phyloP scores from a whole-genome alignment of 37 sponge, comb jelly and placozoan genomes.

The Ianthella basta region DNA sequence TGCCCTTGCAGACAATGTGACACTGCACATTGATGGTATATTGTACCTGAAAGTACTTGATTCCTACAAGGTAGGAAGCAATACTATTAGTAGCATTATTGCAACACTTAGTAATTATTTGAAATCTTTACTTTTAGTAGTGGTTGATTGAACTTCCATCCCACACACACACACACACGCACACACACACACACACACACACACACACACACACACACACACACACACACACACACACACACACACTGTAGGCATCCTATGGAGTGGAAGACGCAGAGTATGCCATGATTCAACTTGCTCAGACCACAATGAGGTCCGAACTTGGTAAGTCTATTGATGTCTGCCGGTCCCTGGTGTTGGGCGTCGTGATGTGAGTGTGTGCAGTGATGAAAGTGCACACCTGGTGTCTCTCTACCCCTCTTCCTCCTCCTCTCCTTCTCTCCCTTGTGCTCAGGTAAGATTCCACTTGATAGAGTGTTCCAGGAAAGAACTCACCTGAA shows the following conservation, averaged over 20 bases:
- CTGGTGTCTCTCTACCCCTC: too few species aligned
- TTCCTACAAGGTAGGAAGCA: conserved; percentile 71
- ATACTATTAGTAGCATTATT: too few species aligned
- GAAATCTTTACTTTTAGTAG: too few species aligned
- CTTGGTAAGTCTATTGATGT: conserved; percentile 70
- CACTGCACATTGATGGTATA: conserved; percentile 95
- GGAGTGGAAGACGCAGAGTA: conserved; percentile 96
- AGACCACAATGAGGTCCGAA: conserved; percentile 99
- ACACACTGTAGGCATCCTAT: conserved; percentile 81
- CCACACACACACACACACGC: background rate
- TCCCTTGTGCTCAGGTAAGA: too few species aligned
- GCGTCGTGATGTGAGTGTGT: too few species aligned
- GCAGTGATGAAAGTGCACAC: too few species aligned
- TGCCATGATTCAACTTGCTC: conserved; percentile 96
- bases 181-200: too few species aligned
- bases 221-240: background rate
- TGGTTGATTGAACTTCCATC: too few species aligned
- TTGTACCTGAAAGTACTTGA: conserved; percentile 89
- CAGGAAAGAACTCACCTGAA: conserved; percentile 93
- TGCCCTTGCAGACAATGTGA: conserved; percentile 89
- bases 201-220: too few species aligned
- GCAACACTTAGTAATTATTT: too few species aligned
- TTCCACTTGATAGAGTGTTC: conserved; percentile 92
- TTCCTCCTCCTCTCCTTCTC: too few species aligned
- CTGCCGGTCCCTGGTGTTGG: too few species aligned